Evolutionary conservation across 2,797 vertebrate species (phyloP), one percentile per base, ranked within the genome.

Genomic region (Natrix natrix): DNA sequence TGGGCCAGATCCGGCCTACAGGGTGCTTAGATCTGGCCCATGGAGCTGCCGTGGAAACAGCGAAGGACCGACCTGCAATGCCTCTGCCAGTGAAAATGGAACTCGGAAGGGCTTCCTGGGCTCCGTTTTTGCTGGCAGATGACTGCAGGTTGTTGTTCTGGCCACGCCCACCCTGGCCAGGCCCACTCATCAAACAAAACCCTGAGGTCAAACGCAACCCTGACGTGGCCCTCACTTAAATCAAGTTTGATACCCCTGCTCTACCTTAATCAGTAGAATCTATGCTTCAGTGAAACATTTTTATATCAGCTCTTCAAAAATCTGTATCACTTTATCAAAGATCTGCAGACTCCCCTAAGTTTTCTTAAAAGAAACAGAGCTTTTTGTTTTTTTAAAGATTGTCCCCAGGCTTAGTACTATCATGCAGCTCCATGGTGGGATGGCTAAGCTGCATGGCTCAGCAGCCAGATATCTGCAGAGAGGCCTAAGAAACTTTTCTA

Each of bases 11-110:
- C 22, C 8, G 8, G 60, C 60, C 60, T 8, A 3, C 8, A 61
- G 24, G 24, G 3, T 61, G 24, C 24, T 61, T 61, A 26, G 24
- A 61, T 61, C 24, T 61, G 60, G 22, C 24, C 60, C 2, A 0
- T 3, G 24, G 24, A 8, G 24, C 60, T 10, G 3, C 24, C 24
- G 8, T 61, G 60, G 24, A 61, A 61, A 61, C 3, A 61, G 60
- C 0, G 0, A 61, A 61, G 24, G 60, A 61, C 8, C 0, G 2
- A 2, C 59, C 22, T 2, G 0, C 5, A 5, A 16, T 60, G 22
- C 20, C 20, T 60, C 59, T 60, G 20, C 57, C 17, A 22, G 17
- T 4, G 0, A 59, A 59, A 59, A 59, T 22, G 57, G 57, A 20
- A 3, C 17, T 59, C 17, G 1, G 57, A 13, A 59, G 17, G 57